Base-by-base conservation (phyloP, 2,888 invertebrate genomes). In the Siphlonurus alternatus region DNA sequence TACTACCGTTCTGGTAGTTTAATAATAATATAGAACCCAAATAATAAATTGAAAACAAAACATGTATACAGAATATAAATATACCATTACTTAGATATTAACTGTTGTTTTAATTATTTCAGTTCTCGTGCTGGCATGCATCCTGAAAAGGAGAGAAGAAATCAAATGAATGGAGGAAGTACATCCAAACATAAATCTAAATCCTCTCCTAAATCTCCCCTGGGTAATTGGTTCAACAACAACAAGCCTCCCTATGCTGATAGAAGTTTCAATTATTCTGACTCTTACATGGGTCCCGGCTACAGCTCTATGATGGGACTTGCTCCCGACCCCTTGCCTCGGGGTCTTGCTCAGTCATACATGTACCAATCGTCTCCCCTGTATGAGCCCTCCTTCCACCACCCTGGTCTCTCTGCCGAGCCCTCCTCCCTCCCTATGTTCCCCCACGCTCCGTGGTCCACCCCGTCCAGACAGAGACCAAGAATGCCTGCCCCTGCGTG, bases 371-470 rank as follows among this genome's bases (percentile, higher is more conserved):
- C 15, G 5, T 15, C 5, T 15, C n/a, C 56, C 56, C 7, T 56
- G 56, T 56, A 56, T 22, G 15, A 5, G 5, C 5, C 7, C 7
- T 20, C 22, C n/a, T 18, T 7, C 20, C n/a, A n/a, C 22, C 22
- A 56, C 20, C 15, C 56, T 18, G 22, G 15, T 56, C n/a, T 20
- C 67, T 74, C 81, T 2, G 75, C 81, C 66, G 85, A 85, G 72
- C 84, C 86, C 0, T 77, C 83, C 74, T 84, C 85, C 7, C 74
- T 86, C 67, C 85, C 86, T 19, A 77, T 82, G 68, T 80, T 84
- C 68, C 81, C 83, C 2, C 74, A 80, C 7, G 81, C 81, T 70
- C 83, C 79, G 71, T 56, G 56, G 56, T 56, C 56, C 5, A 7
- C n/a, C 5, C 56, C 56, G 5, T 7, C 19, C 5, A 56, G 19